Conservation (phyloP, 1,140 invertebrate species). For the Caenorhabditis brenneri region DNA sequence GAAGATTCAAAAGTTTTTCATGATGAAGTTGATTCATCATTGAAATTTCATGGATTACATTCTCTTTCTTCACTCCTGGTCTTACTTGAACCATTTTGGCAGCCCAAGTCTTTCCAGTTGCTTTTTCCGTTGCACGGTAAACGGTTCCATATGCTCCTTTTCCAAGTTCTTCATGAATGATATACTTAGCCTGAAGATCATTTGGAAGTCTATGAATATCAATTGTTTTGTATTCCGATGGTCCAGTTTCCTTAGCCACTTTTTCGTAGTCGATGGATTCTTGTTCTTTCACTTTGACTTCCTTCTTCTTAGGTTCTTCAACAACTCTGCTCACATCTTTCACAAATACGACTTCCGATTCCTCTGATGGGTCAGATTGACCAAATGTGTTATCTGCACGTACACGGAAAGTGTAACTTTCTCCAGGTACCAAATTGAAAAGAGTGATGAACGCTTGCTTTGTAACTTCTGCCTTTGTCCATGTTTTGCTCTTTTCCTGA, state of each 20-base stretch:
- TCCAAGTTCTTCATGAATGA: conserved; percentile 98
- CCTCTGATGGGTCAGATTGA: conserved; percentile 84
- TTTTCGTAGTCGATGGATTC: conserved; percentile 44
- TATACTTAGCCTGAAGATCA: conserved; percentile 96
- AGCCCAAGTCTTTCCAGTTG: conserved; percentile 94
- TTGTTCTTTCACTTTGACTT: conserved; percentile 17
- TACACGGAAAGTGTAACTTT: conserved; percentile 92
- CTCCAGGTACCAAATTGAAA: conserved; percentile 87
- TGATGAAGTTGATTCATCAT: conserved; percentile 99
- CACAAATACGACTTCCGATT: conserved; percentile 48
- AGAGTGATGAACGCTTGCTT: conserved; percentile 55
- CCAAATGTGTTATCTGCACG: conserved; percentile 86
- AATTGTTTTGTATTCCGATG: conserved; percentile 78
- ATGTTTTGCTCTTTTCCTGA: conserved; percentile 43
- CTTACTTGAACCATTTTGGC: conserved; percentile 98
- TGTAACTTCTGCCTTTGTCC: conserved; percentile 52
- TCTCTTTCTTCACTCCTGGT: conserved; percentile 88
- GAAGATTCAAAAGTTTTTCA: conserved; percentile 92
- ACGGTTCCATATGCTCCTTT: conserved; percentile 98
- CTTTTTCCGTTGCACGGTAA: conserved; percentile 91
- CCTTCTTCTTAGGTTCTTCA: conserved; percentile 48
- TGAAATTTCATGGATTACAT: conserved; percentile 96
- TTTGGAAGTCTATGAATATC: conserved; percentile 92
- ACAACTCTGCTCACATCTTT: conserved; percentile 47
- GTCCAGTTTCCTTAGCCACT: neutral